phyloP scores from a whole-genome alignment of 2,113 vertebrate genomes.

The Corythornis vintsioides region DNA sequence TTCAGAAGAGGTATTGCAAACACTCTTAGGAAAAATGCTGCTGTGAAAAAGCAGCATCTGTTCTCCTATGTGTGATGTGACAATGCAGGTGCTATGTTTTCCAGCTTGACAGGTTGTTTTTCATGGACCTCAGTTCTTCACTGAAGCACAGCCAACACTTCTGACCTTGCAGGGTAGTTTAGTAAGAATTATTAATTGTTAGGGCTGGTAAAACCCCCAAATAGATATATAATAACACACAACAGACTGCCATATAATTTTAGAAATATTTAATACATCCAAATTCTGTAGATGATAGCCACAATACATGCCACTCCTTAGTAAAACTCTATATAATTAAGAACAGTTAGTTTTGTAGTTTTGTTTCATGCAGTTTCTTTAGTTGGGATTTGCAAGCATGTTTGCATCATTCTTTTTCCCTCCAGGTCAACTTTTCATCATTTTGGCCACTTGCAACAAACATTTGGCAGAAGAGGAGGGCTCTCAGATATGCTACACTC shows the following conservation, averaged over 20 bases:
- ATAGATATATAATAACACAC: background rate
- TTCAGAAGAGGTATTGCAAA: background rate
- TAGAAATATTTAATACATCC: slow-evolving; percentile 29
- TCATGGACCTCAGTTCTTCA: background rate
- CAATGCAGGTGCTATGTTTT: background rate
- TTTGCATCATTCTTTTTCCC: background rate
- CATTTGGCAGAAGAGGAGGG: background rate
- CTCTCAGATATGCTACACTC: background rate
- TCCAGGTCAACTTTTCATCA: background rate
- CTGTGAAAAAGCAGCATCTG: background rate
- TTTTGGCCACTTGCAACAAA: background rate
- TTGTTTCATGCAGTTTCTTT: background rate
- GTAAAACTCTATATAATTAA: background rate
- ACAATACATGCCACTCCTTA: background rate
- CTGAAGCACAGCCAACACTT: background rate
- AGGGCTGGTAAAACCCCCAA: background rate
- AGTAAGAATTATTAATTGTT: slow-evolving; percentile 10
- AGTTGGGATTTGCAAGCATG: background rate
- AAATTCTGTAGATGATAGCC: background rate
- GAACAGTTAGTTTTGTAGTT: background rate
- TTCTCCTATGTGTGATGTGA: background rate
- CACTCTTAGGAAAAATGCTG: background rate
- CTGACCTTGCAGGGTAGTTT: background rate
- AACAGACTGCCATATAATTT: slow-evolving; percentile 31
- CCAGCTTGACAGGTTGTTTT: background rate